Percentiles rank a stretch among this genome's conserved stretches.
Conservation (phyloP, 2,113 vertebrate species). For the Phylloscopus trochiloides region DNA sequence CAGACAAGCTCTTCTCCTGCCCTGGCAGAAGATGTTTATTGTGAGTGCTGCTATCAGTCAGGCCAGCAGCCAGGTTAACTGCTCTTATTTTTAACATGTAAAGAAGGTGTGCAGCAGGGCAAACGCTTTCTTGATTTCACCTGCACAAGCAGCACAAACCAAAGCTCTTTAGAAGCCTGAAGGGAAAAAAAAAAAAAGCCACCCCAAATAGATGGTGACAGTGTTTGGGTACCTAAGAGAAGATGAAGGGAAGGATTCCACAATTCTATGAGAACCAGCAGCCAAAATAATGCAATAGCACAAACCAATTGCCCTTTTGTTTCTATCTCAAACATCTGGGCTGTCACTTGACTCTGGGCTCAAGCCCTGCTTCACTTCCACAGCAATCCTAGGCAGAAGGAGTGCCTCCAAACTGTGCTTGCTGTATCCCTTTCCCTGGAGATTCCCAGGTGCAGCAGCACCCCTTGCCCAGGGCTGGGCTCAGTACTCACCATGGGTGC, state of each 20-base stretch:
- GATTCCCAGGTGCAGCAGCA: not conserved
- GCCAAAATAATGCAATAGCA: not conserved
- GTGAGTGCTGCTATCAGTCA: not conserved
- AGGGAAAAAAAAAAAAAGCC: not conserved
- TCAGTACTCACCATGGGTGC: slow-evolving; percentile 87
- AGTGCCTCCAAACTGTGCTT: rapidly evolving
- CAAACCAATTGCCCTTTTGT: not conserved
- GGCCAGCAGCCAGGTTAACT: not conserved
- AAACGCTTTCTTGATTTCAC: not conserved
- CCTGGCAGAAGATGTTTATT: not conserved
- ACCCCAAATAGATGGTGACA: not conserved
- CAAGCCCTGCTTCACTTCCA: not conserved
- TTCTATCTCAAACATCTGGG: too few relatives aligned
- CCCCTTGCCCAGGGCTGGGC: rapidly evolving
- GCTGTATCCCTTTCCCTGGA: rapidly evolving
- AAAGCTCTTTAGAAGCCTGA: not conserved
- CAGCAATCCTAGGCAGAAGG: not conserved
- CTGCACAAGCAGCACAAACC: not conserved
- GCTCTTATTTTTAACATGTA: not conserved
- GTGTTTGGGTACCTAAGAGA: not conserved
- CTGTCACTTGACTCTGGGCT: not conserved
- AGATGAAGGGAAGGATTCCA: not conserved
- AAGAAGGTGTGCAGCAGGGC: not conserved
- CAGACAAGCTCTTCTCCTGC: not conserved
- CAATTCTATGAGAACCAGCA: not conserved